Conservation (phyloP, 2,113 vertebrate species). For the Panthera uncia region DNA sequence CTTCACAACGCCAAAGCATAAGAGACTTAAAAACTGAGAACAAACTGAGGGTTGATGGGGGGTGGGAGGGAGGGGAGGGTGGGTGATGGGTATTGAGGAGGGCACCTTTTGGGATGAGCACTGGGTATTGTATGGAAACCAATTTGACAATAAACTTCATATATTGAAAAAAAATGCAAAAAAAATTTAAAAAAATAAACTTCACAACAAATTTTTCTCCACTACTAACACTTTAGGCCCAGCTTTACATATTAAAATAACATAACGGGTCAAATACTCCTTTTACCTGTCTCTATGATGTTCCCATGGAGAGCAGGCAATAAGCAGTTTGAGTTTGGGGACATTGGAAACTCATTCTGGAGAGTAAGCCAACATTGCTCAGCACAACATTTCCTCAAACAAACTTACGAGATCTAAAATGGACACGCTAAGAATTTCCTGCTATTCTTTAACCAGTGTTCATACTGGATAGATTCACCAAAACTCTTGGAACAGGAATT, state of each 20-base stretch:
- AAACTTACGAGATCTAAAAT: constrained; percentile 15
- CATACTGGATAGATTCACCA: background rate
- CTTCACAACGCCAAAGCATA: background rate
- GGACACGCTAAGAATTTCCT: background rate
- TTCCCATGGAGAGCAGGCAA: background rate
- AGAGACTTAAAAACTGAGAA: too few relatives aligned
- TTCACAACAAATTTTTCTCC: background rate
- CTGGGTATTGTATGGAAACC: too few relatives aligned
- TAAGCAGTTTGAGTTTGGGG: background rate
- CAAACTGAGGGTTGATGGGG: too few relatives aligned
- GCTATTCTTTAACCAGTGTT: background rate
- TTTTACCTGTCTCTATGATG: background rate
- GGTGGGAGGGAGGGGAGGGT: too few relatives aligned
- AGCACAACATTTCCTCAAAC: background rate
- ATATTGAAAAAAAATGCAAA: too few relatives aligned
- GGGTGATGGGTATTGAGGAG: too few relatives aligned
- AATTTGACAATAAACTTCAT: too few relatives aligned
- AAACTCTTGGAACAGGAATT: background rate
- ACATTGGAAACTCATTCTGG: background rate
- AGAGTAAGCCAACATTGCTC: background rate
- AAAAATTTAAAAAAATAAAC: background rate
- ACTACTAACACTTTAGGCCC: background rate
- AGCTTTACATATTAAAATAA: constrained; percentile 3
- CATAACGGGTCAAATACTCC: background rate
- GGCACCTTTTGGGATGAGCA: too few relatives aligned